phyloP scores from a whole-genome alignment of 1,140 invertebrate genomes.

The Eriosoma lanigerum region DNA sequence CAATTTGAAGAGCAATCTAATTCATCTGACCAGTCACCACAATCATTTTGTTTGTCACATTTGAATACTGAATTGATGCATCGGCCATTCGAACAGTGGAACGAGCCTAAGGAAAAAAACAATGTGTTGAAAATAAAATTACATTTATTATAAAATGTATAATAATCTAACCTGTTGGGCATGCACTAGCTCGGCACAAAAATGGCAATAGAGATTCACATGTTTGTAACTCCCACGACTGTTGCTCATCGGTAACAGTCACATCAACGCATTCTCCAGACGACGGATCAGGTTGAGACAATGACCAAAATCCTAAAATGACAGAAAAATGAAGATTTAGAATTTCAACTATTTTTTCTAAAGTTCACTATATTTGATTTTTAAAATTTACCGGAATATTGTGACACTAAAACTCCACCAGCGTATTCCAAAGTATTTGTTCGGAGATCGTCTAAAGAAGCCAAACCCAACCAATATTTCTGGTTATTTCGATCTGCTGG shows the following conservation, averaged over 20 bases:
- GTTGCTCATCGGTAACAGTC: constrained; percentile 70
- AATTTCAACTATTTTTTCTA: not conserved
- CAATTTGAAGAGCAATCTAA: constrained; percentile 84
- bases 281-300: constrained; percentile 80
- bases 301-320: constrained; percentile 80
- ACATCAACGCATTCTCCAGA: constrained; percentile 86
- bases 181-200: constrained; percentile 89
- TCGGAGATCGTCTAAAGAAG: constrained; percentile 84
- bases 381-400: constrained; percentile 73
- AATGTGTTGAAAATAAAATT: constrained; percentile 18
- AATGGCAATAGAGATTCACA: constrained; percentile 93
- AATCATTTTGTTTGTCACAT: constrained; percentile 91
- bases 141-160: not conserved
- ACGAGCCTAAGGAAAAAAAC: constrained; percentile 67
- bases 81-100: constrained; percentile 88
- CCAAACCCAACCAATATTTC: constrained; percentile 84
- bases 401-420: constrained; percentile 84
- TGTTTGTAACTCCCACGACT: constrained; percentile 90
- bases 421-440: constrained; percentile 93
- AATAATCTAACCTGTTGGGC: constrained; percentile 71
- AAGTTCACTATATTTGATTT: not conserved
- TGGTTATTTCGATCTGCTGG: constrained; percentile 63
- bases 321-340: not conserved
- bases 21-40: constrained; percentile 89
- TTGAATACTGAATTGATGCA: constrained; percentile 87